Evolutionary conservation across 2,888 invertebrate genomes (phyloP).

Genomic region (Yponomeuta cagnagella): DNA sequence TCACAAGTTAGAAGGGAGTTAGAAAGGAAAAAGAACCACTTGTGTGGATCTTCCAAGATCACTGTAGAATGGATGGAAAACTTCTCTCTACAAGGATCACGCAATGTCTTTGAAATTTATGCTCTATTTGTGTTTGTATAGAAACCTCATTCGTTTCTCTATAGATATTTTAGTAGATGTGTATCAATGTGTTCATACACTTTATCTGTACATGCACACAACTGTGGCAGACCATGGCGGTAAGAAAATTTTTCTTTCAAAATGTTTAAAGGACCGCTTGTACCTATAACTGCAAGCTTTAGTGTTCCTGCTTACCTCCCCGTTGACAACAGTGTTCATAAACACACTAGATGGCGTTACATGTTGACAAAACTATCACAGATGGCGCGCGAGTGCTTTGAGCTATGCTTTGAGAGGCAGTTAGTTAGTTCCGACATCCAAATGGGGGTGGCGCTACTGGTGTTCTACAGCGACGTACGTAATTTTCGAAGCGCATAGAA

Average conservation of each 20-base stretch:
- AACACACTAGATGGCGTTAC: constrained; percentile 52
- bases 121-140: no score
- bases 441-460: constrained; percentile 37
- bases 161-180: no score
- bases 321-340: background rate
- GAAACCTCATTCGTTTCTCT: no score
- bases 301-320: background rate
- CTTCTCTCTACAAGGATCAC: no score
- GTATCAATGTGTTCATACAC: constrained; percentile 31
- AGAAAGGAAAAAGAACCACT: no score
- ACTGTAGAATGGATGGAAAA: no score
- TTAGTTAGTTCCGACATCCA: background rate
- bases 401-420: constrained; percentile 15
- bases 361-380: constrained; percentile 1
- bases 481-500: background rate
- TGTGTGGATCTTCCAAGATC: no score
- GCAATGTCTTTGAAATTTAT: no score
- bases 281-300: background rate
- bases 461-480: constrained; percentile 17
- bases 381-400: background rate
- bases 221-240: constrained; percentile 67
- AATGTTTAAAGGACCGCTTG: background rate
- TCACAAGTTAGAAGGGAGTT: no score
- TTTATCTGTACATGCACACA: constrained; percentile 69
- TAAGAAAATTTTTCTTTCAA: constrained; percentile 35